Conservation (phyloP, 1,140 invertebrate genomes). For the Charaxes varanes region DNA sequence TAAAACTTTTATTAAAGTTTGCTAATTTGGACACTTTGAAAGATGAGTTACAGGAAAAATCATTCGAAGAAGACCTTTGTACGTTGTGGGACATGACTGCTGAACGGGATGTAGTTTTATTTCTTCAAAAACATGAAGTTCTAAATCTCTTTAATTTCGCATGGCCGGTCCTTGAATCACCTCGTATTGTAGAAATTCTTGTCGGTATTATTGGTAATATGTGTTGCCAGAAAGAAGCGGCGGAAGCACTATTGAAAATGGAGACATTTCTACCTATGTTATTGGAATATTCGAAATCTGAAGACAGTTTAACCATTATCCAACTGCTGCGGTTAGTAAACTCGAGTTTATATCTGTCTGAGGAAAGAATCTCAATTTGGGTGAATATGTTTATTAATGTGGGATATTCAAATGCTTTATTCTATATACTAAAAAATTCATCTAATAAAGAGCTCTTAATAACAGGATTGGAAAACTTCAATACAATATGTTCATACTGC, state of each 20-base stretch:
- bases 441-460: slow-evolving; percentile 77
- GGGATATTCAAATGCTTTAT: slow-evolving; percentile 73
- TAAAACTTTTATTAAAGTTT: slow-evolving; percentile 78
- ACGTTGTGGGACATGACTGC: slow-evolving; percentile 86
- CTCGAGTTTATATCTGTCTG: slow-evolving; percentile 69
- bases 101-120: slow-evolving; percentile 81
- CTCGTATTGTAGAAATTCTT: slow-evolving; percentile 79
- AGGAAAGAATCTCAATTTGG: slow-evolving; percentile 67
- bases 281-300: slow-evolving; percentile 74
- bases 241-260: slow-evolving; percentile 58
- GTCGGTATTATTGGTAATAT: slow-evolving; percentile 84
- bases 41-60: slow-evolving; percentile 68
- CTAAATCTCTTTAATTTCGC: slow-evolving; percentile 74
- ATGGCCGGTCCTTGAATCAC: slow-evolving; percentile 67
- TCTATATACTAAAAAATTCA: slow-evolving; percentile 81
- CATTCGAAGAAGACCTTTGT: slow-evolving; percentile 81
- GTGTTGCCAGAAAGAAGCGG: slow-evolving; percentile 74
- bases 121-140: slow-evolving; percentile 78
- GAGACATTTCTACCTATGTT: slow-evolving; percentile 66
- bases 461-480: slow-evolving; percentile 74
- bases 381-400: slow-evolving; percentile 64
- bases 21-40: slow-evolving; percentile 63
- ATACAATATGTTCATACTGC: slow-evolving; percentile 69
- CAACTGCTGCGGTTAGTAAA: slow-evolving; percentile 81
- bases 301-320: slow-evolving; percentile 78